A percentile compares a stretch with the other conserved stretches of the same genome.
Conservation (phyloP, 2,113 vertebrate species). For the Beaufortia kweichowensis region DNA sequence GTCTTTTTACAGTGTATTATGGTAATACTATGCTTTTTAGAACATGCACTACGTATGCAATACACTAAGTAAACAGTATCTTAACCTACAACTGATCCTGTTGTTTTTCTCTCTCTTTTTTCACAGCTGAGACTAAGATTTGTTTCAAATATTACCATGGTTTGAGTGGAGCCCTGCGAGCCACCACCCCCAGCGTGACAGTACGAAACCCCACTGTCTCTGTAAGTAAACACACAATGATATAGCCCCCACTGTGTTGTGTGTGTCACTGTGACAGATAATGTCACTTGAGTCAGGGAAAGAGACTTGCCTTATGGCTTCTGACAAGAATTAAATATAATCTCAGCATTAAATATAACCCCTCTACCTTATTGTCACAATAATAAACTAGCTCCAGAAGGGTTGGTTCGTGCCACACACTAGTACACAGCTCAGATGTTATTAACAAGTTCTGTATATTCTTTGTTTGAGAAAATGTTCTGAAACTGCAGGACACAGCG, state of each 20-base stretch:
- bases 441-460: no score
- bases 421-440: no score
- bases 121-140: constrained; percentile 92
- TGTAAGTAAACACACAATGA: constrained; percentile 75
- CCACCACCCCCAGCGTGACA: constrained; percentile 90
- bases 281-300: constrained; percentile 1
- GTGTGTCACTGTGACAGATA: background rate
- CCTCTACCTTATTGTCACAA: background rate
- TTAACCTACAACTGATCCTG: constrained; percentile 1
- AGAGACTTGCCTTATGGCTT: background rate
- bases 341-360: background rate
- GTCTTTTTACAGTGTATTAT: no score
- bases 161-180: constrained; percentile 86
- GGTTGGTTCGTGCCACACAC: no score
- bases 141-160: constrained; percentile 99
- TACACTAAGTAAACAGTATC: no score
- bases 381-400: no score
- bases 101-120: constrained; percentile 39
- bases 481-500: no score
- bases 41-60: no score
- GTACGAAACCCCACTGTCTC: constrained; percentile 83
- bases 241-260: background rate
- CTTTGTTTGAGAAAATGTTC: no score
- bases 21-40: no score
- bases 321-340: background rate